A percentile compares a stretch with the other conserved stretches of the same genome.
Conservation (phyloP, 2,888 invertebrate genomes). For the Conops quadrifasciatus region DNA sequence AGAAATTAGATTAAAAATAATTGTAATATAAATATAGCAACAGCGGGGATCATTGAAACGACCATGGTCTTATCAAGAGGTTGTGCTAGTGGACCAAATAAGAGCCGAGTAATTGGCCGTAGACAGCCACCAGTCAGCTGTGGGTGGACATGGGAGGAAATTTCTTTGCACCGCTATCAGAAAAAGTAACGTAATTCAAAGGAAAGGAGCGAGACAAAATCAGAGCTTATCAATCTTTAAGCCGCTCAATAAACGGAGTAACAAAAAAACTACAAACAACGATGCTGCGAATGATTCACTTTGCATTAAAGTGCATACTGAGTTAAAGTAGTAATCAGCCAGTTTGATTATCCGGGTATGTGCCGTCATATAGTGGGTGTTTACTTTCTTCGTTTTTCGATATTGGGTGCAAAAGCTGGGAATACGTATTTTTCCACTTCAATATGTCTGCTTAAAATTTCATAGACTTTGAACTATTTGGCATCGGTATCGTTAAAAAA, state of each 20-base stretch:
- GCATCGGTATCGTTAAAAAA: neutral
- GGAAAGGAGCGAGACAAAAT: neutral
- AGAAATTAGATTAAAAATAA: no score
- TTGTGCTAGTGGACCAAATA: slow-evolving; percentile 24
- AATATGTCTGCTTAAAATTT: neutral
- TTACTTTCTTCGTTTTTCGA: neutral
- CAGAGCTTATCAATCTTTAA: neutral
- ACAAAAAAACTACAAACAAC: neutral
- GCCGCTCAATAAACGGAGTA: neutral
- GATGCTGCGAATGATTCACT: neutral
- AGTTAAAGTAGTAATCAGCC: neutral
- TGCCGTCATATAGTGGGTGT: neutral
- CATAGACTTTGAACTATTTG: slow-evolving; percentile 8
- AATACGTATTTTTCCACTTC: neutral
- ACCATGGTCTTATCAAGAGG: slow-evolving; percentile 20
- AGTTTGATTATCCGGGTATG: neutral
- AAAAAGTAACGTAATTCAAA: neutral
- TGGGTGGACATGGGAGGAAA: neutral
- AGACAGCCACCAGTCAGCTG: neutral
- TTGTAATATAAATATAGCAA: slow-evolving; percentile 1
- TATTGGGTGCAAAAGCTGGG: neutral
- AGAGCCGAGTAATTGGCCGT: slow-evolving; percentile 4
- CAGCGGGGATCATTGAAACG: slow-evolving; percentile 22
- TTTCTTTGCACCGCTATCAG: neutral
- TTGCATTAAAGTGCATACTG: neutral